Base-by-base conservation (phyloP, 2,797 vertebrate species). In the Pachyuromys duprasi region DNA sequence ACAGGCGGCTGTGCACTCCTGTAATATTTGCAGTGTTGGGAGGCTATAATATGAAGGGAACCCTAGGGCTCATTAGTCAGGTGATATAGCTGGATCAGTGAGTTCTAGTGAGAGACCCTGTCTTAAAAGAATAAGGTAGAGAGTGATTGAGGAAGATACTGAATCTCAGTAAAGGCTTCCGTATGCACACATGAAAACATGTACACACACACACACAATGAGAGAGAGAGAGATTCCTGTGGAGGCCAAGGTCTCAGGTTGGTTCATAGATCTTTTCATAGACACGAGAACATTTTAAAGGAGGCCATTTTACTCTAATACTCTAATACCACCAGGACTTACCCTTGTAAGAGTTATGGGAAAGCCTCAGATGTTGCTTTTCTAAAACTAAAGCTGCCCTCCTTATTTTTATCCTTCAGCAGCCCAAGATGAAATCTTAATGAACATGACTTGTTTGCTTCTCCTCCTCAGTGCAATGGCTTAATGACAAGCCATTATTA, bases 401-500 rank as follows among this genome's bases (percentile, higher is more conserved):
- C n/a, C 87, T 90, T 89, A 31, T 24, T 33, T 80, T 70, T 14
- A 53, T 20, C 14, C 26, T 55, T 39, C 63, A 13, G 65, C 81
- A 96, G 72, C 86, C 28, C 3, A 86, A 67, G 72, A 92, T 0
- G 0, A 45, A 79, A 78, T 76, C 17, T 1, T 86, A 82, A 94
- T 31, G 20, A 90, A 79, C 8, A 0, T 8, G 33, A 89, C 93
- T 80, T 33, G 84, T 75, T 95, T 76, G 90, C 57, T 12, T 92
- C 89, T 92, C 63, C 65, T 94, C 79, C 81, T 95, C 1, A 0
- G 79, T 33, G 91, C 20, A 57, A 49, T 4, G 7, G 53, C 81
- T 89, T 95, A 95, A 91, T 76, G 82, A 96, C 86, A 94, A 91
- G 79, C 7, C 8, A 39, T 94, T 81, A 89, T 94, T 94, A 83